Evolutionary conservation across 2,797 vertebrate genomes (phyloP), one percentile per base, ranked within the genome.

Genomic region (Acestrorhynchus altus): DNA sequence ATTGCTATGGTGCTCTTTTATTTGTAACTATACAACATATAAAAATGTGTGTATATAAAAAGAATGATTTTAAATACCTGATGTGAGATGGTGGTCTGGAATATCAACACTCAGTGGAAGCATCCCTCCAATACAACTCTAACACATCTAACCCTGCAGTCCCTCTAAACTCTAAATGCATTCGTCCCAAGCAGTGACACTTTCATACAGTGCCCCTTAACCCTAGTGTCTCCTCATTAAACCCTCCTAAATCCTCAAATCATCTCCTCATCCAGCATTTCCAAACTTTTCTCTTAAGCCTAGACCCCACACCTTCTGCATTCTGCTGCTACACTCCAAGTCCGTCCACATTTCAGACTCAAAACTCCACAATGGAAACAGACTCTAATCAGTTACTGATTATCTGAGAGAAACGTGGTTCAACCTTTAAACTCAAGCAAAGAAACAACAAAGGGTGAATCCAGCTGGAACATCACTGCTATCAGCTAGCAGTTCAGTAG

Each of bases 61-160:
- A n/a, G n/a, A n/a, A n/a, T n/a, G n/a, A n/a, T n/a, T n/a, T n/a
- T n/a, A n/a, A n/a, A n/a, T 66, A 78, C 77, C 69, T 2, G 60
- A 39, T 9, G 24, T 6, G 7, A 77, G 35, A 18, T 28, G 47
- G 26, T 46, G 13, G 16, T 16, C 51, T 72, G 13, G 0, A 12
- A 49, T 16, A 28, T 72, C 59, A 20, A 56, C 69, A 40, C 51
- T 22, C 8, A 72, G 66, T 24, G 46, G 52, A 24, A 73, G 61
- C 61, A 77, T 77, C 35, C 24, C 71, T 13, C 3, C 54, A 69
- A 35, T 56, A 39, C 60, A 15, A n/a, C 18, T 20, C 20, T 0
- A 8, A 65, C 6, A 69, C 20, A 46, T 26, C 31, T 20, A 11
- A 20, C 20, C 39, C 26, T 11, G 26, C 10, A 57, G 1, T 28